Conservation (phyloP, 2,888 invertebrate species). For the Cosmia pyralina region DNA sequence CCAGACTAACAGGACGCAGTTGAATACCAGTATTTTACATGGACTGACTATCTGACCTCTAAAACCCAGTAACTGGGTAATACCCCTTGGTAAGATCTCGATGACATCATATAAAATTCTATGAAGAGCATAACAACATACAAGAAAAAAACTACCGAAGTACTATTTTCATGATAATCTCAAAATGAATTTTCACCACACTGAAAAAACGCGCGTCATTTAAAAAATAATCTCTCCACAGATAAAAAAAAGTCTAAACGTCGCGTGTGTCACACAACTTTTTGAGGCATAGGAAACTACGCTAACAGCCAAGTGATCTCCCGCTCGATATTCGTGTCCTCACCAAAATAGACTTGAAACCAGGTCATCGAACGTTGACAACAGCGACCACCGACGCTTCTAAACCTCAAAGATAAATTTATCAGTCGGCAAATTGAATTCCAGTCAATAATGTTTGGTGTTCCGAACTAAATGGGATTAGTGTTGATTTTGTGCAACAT, state of each 20-base stretch:
- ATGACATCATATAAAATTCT: not conserved
- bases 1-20: no score
- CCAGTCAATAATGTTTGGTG: slow-evolving; percentile 48
- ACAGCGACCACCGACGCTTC: slow-evolving; percentile 55
- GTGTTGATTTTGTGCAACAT: slow-evolving; percentile 33
- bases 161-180: slow-evolving; percentile 3
- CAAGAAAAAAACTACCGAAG: not conserved
- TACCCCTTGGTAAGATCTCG: no score
- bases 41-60: no score
- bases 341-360: slow-evolving; percentile 80
- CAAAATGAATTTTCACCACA: not conserved
- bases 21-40: no score
- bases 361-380: slow-evolving; percentile 81
- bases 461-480: slow-evolving; percentile 37
- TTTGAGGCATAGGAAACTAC: slow-evolving; percentile 66
- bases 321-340: slow-evolving; percentile 66
- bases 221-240: slow-evolving; percentile 14
- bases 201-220: slow-evolving; percentile 3
- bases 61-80: no score
- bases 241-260: slow-evolving; percentile 56
- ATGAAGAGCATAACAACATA: not conserved
- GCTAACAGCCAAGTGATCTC: slow-evolving; percentile 71
- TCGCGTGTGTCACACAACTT: slow-evolving; percentile 61
- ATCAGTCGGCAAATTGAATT: slow-evolving; percentile 64
- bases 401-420: slow-evolving; percentile 63